These are phyloP conservation scores for Scylla paramamosain DNA, from an alignment of 1,140 invertebrate genomes.

Conservation along the genomic window DNA sequence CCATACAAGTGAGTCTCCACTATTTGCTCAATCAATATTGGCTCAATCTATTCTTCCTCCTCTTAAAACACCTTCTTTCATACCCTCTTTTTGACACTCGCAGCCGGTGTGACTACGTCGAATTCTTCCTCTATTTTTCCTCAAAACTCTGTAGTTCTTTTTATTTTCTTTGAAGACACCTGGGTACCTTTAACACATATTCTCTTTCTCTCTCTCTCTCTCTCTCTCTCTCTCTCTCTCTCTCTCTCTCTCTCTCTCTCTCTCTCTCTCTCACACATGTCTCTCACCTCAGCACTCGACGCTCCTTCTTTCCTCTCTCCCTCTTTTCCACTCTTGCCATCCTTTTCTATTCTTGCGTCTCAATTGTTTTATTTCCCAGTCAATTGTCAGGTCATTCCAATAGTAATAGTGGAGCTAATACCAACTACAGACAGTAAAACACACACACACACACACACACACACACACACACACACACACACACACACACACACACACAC, in stretches of 20 bases:
- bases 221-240: not conserved
- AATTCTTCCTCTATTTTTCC: not conserved
- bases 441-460: conserved; percentile 10
- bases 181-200: not conserved
- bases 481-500: not conserved
- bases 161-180: not conserved
- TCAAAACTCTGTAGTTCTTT: not conserved
- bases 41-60: not conserved
- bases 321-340: not conserved
- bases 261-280: no score
- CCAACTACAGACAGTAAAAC: not conserved
- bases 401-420: not conserved
- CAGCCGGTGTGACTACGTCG: not conserved
- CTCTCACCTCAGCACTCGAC: no score
- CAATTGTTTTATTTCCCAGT: not conserved
- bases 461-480: not conserved
- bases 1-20: not conserved
- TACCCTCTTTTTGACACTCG: not conserved
- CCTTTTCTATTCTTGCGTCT: not conserved
- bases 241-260: no score
- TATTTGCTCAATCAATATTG: conserved; percentile 1
- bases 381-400: not conserved
- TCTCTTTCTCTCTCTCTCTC: conserved; percentile 6
- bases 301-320: no score
- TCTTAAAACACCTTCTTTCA: not conserved